Conservation (phyloP, 2,888 invertebrate species). For the Drosophila barbarae region DNA sequence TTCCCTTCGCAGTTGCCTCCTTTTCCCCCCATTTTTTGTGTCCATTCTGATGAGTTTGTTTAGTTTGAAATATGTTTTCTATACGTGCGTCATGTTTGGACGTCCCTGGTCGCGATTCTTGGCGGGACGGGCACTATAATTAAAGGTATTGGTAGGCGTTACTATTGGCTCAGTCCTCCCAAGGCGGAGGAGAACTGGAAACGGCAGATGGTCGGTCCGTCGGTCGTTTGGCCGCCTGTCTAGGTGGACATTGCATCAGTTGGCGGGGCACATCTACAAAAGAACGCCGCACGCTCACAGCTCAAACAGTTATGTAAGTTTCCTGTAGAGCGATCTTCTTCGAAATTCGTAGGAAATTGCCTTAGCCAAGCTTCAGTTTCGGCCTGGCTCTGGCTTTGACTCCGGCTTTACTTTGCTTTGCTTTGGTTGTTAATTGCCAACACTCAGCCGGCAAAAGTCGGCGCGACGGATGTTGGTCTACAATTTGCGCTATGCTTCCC, state of each 20-base stretch:
- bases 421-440: constrained; percentile 58
- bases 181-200: constrained; percentile 3
- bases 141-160: constrained; percentile 74
- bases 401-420: background rate
- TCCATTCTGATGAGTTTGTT: constrained; percentile 68
- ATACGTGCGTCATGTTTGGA: constrained; percentile 73
- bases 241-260: constrained; percentile 61
- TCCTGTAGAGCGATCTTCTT: constrained; percentile 49
- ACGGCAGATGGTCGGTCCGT: constrained; percentile 22
- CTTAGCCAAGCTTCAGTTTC: constrained; percentile 36
- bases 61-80: constrained; percentile 76
- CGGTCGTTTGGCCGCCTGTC: constrained; percentile 10
- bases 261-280: constrained; percentile 39
- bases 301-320: constrained; percentile 68
- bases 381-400: constrained; percentile 1
- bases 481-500: constrained; percentile 56
- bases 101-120: constrained; percentile 43
- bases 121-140: constrained; percentile 61
- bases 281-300: constrained; percentile 37
- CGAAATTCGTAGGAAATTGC: constrained; percentile 60
- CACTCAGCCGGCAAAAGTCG: constrained; percentile 25
- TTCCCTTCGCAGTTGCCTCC: constrained; percentile 9
- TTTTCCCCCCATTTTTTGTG: constrained; percentile 20
- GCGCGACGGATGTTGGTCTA: constrained; percentile 56
- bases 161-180: constrained; percentile 67